phyloP scores from a whole-genome alignment of 2,113 vertebrate species.

The Grammomys dolichurus region DNA sequence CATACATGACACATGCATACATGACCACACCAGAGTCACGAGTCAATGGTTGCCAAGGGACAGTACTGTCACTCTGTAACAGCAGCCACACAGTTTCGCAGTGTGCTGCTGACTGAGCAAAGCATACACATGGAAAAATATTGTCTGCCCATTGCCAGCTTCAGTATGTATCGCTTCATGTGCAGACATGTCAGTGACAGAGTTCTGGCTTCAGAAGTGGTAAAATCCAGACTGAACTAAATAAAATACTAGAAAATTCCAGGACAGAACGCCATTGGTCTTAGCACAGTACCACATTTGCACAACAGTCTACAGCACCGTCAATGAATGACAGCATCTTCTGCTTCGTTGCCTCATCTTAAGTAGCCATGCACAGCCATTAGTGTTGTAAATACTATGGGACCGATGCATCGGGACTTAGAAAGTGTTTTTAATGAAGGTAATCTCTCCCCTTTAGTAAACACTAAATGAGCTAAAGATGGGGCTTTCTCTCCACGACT shows the following conservation, averaged over 20 bases:
- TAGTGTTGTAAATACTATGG: neutral
- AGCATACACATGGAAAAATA: neutral
- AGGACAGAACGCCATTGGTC: neutral
- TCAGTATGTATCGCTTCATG: neutral
- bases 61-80: neutral
- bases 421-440: conserved; percentile 54
- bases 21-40: neutral
- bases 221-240: conserved; percentile 38
- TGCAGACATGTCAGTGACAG: neutral
- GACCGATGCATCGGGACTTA: neutral
- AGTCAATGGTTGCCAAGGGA: neutral
- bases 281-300: neutral
- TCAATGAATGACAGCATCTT: neutral
- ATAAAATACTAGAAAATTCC: conserved; percentile 11
- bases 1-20: neutral
- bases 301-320: neutral
- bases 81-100: neutral
- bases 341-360: neutral
- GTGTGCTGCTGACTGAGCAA: neutral
- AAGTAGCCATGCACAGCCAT: neutral
- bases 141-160: conserved; percentile 16
- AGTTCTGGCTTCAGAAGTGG: conserved; percentile 1
- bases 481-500: conserved; percentile 38
- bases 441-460: conserved; percentile 11
- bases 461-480: conserved; percentile 66